Evolutionary conservation across 2,888 invertebrate genomes (phyloP), one percentile per base, ranked within the genome.

Genomic region (Brachypterus glaber): DNA sequence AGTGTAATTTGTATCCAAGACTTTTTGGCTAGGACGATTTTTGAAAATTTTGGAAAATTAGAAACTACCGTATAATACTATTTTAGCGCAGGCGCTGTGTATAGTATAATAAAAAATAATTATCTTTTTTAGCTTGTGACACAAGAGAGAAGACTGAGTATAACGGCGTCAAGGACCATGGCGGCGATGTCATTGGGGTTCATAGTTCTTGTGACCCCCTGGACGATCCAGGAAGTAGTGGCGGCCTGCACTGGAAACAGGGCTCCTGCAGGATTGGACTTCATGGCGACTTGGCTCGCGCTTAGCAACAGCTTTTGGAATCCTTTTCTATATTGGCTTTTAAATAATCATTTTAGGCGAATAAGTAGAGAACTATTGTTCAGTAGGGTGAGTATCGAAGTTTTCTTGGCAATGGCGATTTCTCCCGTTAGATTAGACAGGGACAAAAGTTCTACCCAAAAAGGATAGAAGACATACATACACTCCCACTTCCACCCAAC

Each of bases 241-340:
- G 86, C 85, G 24, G 88, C 89, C 17, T 89, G 89, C 62, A 89
- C 89, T 15, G 88, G 88, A 41, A 81, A 86, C 15, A 64, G 84
- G 76, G 79, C 87, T 42, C 87, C 88, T 2, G 79, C 83, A 21
- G 77, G 81, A 44, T 67, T 89, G 52, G 88, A 89, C 62, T 89
- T 89, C 63, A 69, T 86, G 40, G 84, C 86, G 41, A 88, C 88
- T 34, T 89, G 88, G 88, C 67, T 86, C 51, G 87, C 88, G 3
- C 68, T 88, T 37, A 87, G 87, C 62, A 86, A 88, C 69, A 87
- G 87, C 62, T 84, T 89, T 61, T 88, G 88, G 88, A 88, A 89
- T 64, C 88, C 88, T 2, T 87, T 89, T 59, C 75, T 89, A 40
- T 89, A 87, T 63, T 88, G 88, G 88, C 71, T 88, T 30, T 72